These are phyloP conservation scores for Metaphire vulgaris DNA, from an alignment of 1,140 invertebrate genomes.

Conservation along the genomic window DNA sequence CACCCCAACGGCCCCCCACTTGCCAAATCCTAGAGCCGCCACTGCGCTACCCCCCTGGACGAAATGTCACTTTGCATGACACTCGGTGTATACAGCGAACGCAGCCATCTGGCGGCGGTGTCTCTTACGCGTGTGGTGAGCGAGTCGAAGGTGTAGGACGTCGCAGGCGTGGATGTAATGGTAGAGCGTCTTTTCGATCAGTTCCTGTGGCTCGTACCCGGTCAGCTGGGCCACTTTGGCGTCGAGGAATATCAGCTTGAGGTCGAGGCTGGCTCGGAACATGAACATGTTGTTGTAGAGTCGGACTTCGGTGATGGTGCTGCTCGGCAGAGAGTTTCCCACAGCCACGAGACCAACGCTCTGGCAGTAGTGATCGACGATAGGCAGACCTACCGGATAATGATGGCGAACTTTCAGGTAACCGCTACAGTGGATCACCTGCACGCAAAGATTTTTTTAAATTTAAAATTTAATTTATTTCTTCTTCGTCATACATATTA, in stretches of 20 bases:
- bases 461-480: too few relatives aligned
- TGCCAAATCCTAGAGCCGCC: too few relatives aligned
- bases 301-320: constrained; percentile 92
- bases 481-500: too few relatives aligned
- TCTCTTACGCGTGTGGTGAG: constrained; percentile 87
- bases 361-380: constrained; percentile 57
- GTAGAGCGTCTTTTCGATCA: constrained; percentile 94
- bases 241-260: constrained; percentile 91
- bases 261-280: constrained; percentile 75
- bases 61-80: too few relatives aligned
- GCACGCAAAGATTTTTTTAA: constrained; percentile 35
- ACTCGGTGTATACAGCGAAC: too few relatives aligned
- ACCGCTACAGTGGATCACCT: constrained; percentile 96
- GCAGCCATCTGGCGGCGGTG: too few relatives aligned
- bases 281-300: constrained; percentile 97
- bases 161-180: constrained; percentile 90
- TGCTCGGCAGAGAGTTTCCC: constrained; percentile 86
- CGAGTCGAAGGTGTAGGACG: constrained; percentile 72
- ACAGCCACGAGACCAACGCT: constrained; percentile 89
- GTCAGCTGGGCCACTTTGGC: constrained; percentile 82
- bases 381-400: constrained; percentile 50
- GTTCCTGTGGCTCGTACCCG: constrained; percentile 91
- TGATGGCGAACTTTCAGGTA: constrained; percentile 75
- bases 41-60: too few relatives aligned
- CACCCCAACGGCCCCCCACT: too few relatives aligned